A percentile compares a stretch with the other conserved stretches of the same genome.
phyloP scores from a whole-genome alignment of 2,888 invertebrate genomes.

The Platycnemis pennipes region DNA sequence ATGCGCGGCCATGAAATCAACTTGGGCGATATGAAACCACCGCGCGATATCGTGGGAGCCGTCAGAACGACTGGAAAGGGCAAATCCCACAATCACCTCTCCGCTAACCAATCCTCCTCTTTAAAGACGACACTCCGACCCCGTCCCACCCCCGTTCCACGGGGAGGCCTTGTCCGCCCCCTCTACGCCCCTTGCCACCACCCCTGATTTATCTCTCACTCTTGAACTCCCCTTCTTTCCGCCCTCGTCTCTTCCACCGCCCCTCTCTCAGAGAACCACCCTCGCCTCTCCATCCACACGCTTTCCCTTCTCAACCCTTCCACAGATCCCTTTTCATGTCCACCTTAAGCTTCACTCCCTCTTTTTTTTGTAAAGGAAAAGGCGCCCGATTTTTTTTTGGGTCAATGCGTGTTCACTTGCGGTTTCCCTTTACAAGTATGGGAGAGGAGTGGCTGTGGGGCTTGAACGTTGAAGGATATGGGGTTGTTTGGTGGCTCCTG shows the following conservation, averaged over 20 bases:
- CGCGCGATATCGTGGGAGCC: too few relatives aligned
- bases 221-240: background rate
- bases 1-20: too few relatives aligned
- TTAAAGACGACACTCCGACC: background rate
- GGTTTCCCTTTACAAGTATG: background rate
- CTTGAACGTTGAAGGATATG: background rate
- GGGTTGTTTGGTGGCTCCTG: background rate
- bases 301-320: background rate
- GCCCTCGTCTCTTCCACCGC: background rate
- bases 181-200: background rate
- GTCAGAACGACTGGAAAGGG: background rate
- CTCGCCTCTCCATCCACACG: background rate
- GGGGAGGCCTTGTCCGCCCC: background rate
- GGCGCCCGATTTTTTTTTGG: background rate
- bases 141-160: background rate
- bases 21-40: too few relatives aligned
- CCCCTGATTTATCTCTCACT: background rate
- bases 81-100: background rate
- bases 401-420: constrained; percentile 2
- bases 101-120: background rate
- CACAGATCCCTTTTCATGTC: background rate
- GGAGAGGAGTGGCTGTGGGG: background rate
- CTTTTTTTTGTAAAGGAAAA: background rate
- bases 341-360: background rate
- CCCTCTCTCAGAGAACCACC: background rate